These are phyloP conservation scores for Cepaea nemoralis DNA, from an alignment of 1,140 invertebrate genomes.

Conservation along the genomic window DNA sequence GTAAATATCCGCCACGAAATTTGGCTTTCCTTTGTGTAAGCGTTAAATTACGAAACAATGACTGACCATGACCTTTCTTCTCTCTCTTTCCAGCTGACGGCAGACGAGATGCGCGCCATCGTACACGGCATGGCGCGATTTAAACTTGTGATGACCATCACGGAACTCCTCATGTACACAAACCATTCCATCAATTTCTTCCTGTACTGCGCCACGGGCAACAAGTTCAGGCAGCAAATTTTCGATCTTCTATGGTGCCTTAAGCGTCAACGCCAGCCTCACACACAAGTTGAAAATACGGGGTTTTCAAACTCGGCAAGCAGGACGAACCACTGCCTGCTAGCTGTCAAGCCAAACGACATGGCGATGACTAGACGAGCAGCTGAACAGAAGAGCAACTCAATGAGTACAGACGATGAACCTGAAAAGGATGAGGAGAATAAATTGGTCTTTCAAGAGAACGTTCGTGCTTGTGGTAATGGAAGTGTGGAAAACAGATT, in stretches of 20 bases:
- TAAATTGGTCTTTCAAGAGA: background rate
- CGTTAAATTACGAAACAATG: too few species aligned
- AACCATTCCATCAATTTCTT: constrained; percentile 73
- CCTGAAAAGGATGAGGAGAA: background rate
- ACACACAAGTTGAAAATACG: background rate
- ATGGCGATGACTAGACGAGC: background rate
- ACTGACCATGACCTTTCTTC: background rate
- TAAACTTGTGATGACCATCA: constrained; percentile 59
- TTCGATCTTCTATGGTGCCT: constrained; percentile 23
- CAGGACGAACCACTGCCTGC: background rate
- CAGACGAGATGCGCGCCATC: background rate
- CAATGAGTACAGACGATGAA: background rate
- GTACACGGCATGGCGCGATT: constrained; percentile 47
- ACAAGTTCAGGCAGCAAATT: constrained; percentile 63
- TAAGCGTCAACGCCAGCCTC: background rate
- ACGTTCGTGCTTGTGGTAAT: background rate
- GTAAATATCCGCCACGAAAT: too few species aligned
- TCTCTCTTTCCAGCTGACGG: background rate
- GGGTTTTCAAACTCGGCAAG: background rate
- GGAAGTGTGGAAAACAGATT: background rate
- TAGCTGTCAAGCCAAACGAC: background rate
- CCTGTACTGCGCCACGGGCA: constrained; percentile 70
- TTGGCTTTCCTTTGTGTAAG: too few species aligned
- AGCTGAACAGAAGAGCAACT: background rate
- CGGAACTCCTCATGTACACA: constrained; percentile 69